Conservation (phyloP, 2,113 vertebrate genomes). For the Tricholaema leucomelas region DNA sequence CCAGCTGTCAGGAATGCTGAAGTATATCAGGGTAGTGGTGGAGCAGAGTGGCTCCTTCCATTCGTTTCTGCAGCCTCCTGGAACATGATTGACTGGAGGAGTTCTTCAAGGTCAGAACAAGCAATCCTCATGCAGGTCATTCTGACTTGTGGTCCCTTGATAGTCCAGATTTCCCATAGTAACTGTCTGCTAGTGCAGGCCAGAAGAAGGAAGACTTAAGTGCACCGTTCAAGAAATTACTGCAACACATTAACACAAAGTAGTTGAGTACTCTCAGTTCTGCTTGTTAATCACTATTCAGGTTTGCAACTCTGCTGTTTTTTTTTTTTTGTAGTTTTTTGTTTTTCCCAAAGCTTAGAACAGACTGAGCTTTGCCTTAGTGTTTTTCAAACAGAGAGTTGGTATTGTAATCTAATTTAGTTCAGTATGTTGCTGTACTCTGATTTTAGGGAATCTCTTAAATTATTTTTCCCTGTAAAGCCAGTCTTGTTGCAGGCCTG, state of each 20-base stretch:
- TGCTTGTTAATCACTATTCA: background rate
- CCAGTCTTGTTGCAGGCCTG: background rate
- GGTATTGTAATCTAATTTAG: background rate
- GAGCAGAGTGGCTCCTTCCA: background rate
- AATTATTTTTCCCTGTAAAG: background rate
- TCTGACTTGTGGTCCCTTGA: background rate
- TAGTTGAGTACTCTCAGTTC: background rate
- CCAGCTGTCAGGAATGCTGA: background rate
- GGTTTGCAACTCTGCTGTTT: background rate
- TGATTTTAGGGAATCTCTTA: rapidly evolving
- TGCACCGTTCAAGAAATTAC: background rate
- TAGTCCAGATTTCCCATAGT: rapidly evolving
- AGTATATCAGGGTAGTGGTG: background rate
- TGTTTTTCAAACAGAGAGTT: background rate
- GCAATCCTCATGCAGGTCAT: rapidly evolving
- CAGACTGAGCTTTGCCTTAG: background rate
- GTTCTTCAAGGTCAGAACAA: background rate
- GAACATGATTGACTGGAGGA: background rate
- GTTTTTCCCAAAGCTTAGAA: rapidly evolving
- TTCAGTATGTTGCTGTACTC: background rate
- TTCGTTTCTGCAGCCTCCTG: background rate
- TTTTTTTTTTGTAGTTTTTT: too few species aligned
- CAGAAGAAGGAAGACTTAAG: background rate
- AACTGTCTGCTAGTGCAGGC: rapidly evolving
- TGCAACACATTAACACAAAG: background rate